Evolutionary conservation across 2,888 invertebrate species (phyloP).

Genomic region (Thumatha senex): DNA sequence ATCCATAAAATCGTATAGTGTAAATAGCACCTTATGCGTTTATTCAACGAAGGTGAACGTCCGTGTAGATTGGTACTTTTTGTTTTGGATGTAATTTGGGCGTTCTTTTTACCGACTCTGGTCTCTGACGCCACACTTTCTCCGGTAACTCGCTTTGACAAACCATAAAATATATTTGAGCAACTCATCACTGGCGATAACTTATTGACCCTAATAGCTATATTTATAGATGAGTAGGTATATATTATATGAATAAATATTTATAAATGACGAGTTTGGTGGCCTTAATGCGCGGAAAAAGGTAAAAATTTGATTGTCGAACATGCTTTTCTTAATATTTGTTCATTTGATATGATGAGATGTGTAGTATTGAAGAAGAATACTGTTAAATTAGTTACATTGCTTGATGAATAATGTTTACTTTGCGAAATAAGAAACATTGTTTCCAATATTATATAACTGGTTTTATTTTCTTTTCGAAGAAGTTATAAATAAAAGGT

Average conservation of each 20-base stretch:
- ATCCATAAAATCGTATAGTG: too few species aligned
- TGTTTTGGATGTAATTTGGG: conserved; percentile 49
- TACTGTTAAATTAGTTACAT: background rate
- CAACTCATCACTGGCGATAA: conserved; percentile 30
- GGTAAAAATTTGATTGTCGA: conserved; percentile 2
- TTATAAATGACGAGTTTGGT: conserved; percentile 15
- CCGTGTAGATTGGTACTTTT: conserved; percentile 46
- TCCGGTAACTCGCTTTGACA: conserved; percentile 46
- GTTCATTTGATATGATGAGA: background rate
- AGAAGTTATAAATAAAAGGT: background rate
- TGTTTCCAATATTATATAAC: background rate
- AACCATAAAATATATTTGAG: conserved; percentile 44
- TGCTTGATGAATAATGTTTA: too few species aligned
- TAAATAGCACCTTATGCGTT: conserved; percentile 3
- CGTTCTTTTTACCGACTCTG: conserved; percentile 42
- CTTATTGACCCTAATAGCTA: conserved; percentile 32
- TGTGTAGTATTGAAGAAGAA: background rate
- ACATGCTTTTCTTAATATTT: background rate
- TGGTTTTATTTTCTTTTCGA: background rate
- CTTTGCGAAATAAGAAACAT: too few species aligned
- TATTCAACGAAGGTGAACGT: conserved; percentile 46
- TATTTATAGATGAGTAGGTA: too few species aligned
- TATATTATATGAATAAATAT: too few species aligned
- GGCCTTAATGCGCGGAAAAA: conserved; percentile 23
- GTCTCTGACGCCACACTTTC: conserved; percentile 52